A percentile compares a stretch with the other conserved stretches of the same genome.
These are phyloP conservation scores for Cosmia trapezina DNA, from an alignment of 2,888 invertebrate species.

Conservation along the genomic window DNA sequence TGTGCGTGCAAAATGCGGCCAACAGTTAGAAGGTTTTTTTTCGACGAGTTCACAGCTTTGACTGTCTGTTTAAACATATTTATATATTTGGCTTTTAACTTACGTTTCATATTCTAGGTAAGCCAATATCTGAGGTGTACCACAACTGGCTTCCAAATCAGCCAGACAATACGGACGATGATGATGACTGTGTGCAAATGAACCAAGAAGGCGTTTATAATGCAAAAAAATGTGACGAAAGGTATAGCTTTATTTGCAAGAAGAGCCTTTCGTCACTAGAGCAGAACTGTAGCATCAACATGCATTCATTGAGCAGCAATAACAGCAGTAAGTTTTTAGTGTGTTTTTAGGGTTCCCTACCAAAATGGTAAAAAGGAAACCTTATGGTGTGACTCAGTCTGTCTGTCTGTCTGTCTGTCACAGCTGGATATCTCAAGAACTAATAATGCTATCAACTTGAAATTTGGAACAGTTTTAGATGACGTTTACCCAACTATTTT, in stretches of 20 bases:
- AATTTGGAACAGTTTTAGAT: too few relatives aligned
- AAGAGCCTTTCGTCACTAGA: constrained; percentile 72
- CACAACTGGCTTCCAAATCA: neutral
- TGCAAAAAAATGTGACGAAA: constrained; percentile 72
- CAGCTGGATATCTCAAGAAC: too few relatives aligned
- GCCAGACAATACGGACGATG: constrained; percentile 49
- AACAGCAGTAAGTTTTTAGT: constrained; percentile 66
- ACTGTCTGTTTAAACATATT: neutral
- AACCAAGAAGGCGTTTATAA: constrained; percentile 62
- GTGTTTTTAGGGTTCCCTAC: too few relatives aligned
- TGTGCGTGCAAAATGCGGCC: too few relatives aligned
- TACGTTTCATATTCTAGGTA: neutral
- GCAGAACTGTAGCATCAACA: constrained; percentile 76
- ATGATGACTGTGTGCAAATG: constrained; percentile 72
- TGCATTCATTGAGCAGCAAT: too few relatives aligned
- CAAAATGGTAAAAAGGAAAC: too few relatives aligned
- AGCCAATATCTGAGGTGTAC: constrained; percentile 2
- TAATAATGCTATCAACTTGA: too few relatives aligned
- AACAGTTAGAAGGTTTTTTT: too few relatives aligned
- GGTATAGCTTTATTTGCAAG: constrained; percentile 80
- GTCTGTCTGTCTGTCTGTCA: too few relatives aligned
- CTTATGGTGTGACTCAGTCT: too few relatives aligned
- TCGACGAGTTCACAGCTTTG: too few relatives aligned
- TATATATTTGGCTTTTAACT: neutral
- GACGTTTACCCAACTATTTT: too few relatives aligned